Evolutionary conservation across 1,140 invertebrate genomes (phyloP).

Genomic region (Riptortus pedestris): DNA sequence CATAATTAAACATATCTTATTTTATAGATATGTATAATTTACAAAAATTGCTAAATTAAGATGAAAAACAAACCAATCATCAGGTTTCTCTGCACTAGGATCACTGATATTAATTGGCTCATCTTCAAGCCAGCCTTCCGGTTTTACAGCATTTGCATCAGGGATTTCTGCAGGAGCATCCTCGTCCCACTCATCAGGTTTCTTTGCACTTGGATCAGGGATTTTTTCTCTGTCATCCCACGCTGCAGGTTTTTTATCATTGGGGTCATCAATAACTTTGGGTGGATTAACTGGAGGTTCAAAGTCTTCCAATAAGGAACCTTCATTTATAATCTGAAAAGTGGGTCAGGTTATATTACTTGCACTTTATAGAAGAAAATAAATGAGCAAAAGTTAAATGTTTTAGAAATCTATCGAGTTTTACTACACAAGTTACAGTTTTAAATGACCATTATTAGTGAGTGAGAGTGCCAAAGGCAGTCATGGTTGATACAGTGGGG

Average conservation of each 20-base stretch:
- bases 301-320: slow-evolving; percentile 81
- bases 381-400: too few species aligned
- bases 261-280: slow-evolving; percentile 87
- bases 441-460: too few species aligned
- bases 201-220: slow-evolving; percentile 70
- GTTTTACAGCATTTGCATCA: slow-evolving; percentile 78
- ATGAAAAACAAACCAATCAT: slow-evolving; percentile 61
- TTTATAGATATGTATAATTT: too few species aligned
- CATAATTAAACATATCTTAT: too few species aligned
- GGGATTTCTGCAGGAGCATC: slow-evolving; percentile 79
- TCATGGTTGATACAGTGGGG: too few species aligned
- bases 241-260: slow-evolving; percentile 78
- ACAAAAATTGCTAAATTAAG: too few species aligned
- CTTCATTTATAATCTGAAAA: slow-evolving; percentile 45
- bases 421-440: too few species aligned
- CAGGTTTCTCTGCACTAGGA: slow-evolving; percentile 74
- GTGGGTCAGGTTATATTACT: neutral
- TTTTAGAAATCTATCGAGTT: too few species aligned
- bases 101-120: slow-evolving; percentile 83
- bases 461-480: too few species aligned
- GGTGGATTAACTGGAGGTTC: slow-evolving; percentile 89
- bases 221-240: slow-evolving; percentile 98
- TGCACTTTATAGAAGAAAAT: neutral
- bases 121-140: slow-evolving; percentile 88
- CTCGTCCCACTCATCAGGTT: slow-evolving; percentile 94